Percentiles rank a stretch among this genome's conserved stretches.
Evolutionary conservation across 1,140 invertebrate genomes (phyloP).

Genomic region (Leptonema lineaticorne): DNA sequence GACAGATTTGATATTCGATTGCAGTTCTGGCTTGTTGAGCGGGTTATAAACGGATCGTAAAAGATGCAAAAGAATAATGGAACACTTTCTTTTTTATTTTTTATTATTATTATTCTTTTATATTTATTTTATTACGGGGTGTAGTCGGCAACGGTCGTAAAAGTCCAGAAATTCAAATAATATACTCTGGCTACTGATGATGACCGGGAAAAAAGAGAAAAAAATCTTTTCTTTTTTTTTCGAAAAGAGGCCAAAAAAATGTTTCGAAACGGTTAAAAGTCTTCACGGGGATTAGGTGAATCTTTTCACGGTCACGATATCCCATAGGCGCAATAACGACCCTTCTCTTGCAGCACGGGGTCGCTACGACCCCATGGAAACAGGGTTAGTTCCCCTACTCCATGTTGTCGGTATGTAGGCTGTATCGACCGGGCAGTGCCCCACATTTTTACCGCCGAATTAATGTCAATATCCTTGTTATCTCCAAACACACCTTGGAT

Average conservation of each 20-base stretch:
- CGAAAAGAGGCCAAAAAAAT: neutral
- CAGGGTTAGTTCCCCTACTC: slow-evolving; percentile 12
- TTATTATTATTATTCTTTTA: too few relatives aligned
- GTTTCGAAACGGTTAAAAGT: neutral
- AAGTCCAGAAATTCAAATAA: too few relatives aligned
- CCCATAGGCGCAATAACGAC: slow-evolving; percentile 21
- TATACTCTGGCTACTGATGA: neutral
- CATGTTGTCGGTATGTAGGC: slow-evolving; percentile 16
- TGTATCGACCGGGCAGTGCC: slow-evolving; percentile 33
- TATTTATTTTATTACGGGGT: too few relatives aligned
- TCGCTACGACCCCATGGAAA: slow-evolving; percentile 28
- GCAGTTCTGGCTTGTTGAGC: slow-evolving; percentile 25
- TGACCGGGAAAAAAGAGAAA: too few relatives aligned
- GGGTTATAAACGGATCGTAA: slow-evolving; percentile 29
- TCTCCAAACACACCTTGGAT: slow-evolving; percentile 16
- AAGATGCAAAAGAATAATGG: neutral
- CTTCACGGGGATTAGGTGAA: slow-evolving; percentile 7
- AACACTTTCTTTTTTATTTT: neutral
- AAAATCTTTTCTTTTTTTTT: slow-evolving; percentile 7
- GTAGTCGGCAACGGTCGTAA: too few relatives aligned
- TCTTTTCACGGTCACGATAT: slow-evolving; percentile 21
- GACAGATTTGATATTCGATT: slow-evolving; percentile 20
- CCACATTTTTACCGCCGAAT: slow-evolving; percentile 33
- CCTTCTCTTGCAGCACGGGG: neutral
- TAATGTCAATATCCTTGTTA: slow-evolving; percentile 39